Evolutionary conservation across 2,888 invertebrate genomes (phyloP), one percentile per base, ranked within the genome.

Genomic region (Archips crataeganus): DNA sequence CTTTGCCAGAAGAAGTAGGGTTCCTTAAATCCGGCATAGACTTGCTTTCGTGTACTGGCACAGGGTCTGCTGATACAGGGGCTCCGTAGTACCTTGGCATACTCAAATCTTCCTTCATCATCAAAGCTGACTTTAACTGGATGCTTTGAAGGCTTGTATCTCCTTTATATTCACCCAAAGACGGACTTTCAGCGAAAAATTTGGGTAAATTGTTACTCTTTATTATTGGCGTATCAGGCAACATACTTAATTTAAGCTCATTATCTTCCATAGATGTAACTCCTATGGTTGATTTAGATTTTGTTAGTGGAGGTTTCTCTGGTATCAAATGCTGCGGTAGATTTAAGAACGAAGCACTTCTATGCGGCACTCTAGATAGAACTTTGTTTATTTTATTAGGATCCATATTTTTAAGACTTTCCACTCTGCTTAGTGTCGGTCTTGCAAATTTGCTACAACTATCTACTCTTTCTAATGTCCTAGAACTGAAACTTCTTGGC

Each of bases 11-110:
- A 0, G 90, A 81, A 0, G 79, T 75, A 0, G 90, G 90, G 68
- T 83, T 89, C 54, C 93, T 88, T 34, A 95, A 84, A 82, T 95
- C 95, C 1, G 95, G 95, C 94, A 95, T 94, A 0, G 95, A 94
- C 65, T 93, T 94, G 67, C 95, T 94, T 69, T 94, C 93, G 47
- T 93, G 92, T 0, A 93, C 90, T 0, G 92, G 83, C 2, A 84
- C 75, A 4, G 82, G 81, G 47, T 91, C 90, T 0, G 82, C 76
- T 0, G 87, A 76, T 61, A 91, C 90, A 0, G 90, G 80, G 1
- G 92, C 88, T 0, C 96, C 94, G 77, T 95, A 96, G 79, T 96
- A 96, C 74, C 96, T 89, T 0, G 96, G 96, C 96, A 96, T 96
- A 32, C 96, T 95, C 70, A 95, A 95, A 77, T 96, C 96, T 66